phyloP scores from a whole-genome alignment of 2,888 invertebrate genomes.

The Stenodema calcarata region DNA sequence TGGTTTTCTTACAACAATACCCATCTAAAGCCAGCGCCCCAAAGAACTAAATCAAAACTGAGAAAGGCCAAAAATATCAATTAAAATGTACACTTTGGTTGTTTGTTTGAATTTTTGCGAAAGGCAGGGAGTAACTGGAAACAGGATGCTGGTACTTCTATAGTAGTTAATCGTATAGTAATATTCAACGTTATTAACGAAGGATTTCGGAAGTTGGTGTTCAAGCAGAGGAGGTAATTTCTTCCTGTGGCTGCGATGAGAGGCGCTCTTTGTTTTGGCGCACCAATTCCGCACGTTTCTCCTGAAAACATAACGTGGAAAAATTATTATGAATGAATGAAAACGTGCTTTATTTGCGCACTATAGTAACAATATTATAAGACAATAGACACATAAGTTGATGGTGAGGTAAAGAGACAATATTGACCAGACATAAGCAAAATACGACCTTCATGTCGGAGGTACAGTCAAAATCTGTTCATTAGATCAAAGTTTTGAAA shows the following conservation, averaged over 20 bases:
- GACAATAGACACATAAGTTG: too few species aligned
- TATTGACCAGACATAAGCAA: too few species aligned
- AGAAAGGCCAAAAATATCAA: background rate
- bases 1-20: background rate
- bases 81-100: background rate
- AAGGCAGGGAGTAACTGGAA: background rate
- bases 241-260: conserved; percentile 62
- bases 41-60: background rate
- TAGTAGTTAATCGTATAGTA: background rate
- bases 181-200: conserved; percentile 4
- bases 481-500: too few species aligned
- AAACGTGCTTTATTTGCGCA: too few species aligned
- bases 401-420: too few species aligned
- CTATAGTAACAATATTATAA: too few species aligned
- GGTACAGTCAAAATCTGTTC: too few species aligned
- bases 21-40: conserved; percentile 20
- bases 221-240: conserved; percentile 74
- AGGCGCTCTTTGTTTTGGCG: conserved; percentile 86
- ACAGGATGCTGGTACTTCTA: background rate
- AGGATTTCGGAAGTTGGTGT: conserved; percentile 29
- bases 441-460: too few species aligned
- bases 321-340: too few species aligned
- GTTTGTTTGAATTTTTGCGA: background rate
- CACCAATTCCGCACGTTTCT: conserved; percentile 88
- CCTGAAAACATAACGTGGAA: conserved; percentile 66